These are phyloP conservation scores for Melanotaenia boesemani DNA, from an alignment of 2,797 vertebrate genomes.

Conservation along the genomic window DNA sequence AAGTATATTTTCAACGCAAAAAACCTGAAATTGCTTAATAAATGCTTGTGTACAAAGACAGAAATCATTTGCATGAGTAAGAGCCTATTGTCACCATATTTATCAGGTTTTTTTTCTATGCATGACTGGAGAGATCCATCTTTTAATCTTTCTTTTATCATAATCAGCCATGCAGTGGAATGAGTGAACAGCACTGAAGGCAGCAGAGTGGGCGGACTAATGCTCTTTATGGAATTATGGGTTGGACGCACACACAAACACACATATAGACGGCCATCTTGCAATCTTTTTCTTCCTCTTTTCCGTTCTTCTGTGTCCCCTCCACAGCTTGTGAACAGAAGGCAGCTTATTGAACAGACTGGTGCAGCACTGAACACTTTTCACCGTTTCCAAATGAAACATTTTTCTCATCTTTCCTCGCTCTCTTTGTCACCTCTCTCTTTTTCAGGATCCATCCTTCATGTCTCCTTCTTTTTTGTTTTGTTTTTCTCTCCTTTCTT, in stretches of 20 bases:
- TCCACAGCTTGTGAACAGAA: constrained; percentile 59
- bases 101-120: constrained; percentile 4
- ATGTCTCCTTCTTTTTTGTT: constrained; percentile 28
- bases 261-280: constrained; percentile 22
- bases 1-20: constrained; percentile 5
- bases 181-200: constrained; percentile 53
- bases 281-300: constrained; percentile 15
- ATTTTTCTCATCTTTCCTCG: constrained; percentile 56
- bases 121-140: constrained; percentile 44
- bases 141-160: constrained; percentile 65
- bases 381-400: constrained; percentile 72
- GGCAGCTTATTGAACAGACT: constrained; percentile 67
- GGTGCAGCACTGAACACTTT: constrained; percentile 62
- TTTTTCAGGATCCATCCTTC: constrained; percentile 33
- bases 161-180: constrained; percentile 56
- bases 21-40: constrained; percentile 22
- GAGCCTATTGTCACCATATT: constrained; percentile 27
- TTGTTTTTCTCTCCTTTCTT: constrained; percentile 16
- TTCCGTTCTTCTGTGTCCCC: constrained; percentile 29
- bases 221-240: constrained; percentile 62
- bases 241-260: constrained; percentile 38
- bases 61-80: constrained; percentile 25
- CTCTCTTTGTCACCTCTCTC: constrained; percentile 27
- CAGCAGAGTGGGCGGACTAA: constrained; percentile 63
- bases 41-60: constrained; percentile 31